phyloP scores from a whole-genome alignment of 2,888 invertebrate species.

The Pardosa pseudoannulata region DNA sequence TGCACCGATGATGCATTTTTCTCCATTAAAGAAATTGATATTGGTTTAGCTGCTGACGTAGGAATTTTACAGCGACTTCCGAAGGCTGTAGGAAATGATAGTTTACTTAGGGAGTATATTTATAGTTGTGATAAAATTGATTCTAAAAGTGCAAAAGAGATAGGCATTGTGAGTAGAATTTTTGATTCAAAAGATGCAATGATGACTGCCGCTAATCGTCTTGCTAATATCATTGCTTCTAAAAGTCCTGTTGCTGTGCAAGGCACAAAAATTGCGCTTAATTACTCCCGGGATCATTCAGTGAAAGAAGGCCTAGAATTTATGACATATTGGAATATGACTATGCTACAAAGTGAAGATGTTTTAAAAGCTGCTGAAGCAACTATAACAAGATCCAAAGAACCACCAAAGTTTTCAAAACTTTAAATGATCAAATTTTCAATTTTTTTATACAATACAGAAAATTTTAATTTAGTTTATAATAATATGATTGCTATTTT shows the following conservation, averaged over 20 bases:
- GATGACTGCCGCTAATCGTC: slow-evolving; percentile 83
- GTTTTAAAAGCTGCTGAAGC: slow-evolving; percentile 86
- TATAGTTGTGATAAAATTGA: slow-evolving; percentile 89
- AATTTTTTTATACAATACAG: too few relatives aligned
- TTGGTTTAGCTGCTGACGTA: slow-evolving; percentile 96
- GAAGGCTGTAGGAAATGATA: slow-evolving; percentile 91
- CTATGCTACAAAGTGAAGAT: slow-evolving; percentile 79
- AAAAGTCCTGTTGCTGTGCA: slow-evolving; percentile 98
- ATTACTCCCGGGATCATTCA: slow-evolving; percentile 91
- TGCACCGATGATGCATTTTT: slow-evolving; percentile 94
- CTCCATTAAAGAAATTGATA: slow-evolving; percentile 86
- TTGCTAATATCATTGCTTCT: slow-evolving; percentile 88
- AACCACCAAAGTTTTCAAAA: slow-evolving; percentile 86
- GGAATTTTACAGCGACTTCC: slow-evolving; percentile 95
- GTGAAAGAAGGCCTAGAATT: slow-evolving; percentile 92
- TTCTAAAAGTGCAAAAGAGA: slow-evolving; percentile 85
- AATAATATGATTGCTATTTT: too few relatives aligned
- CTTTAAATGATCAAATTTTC: slow-evolving; percentile 77
- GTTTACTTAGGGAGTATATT: slow-evolving; percentile 90
- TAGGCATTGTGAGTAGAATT: slow-evolving; percentile 84
- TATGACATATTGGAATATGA: slow-evolving; percentile 81
- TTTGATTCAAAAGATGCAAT: slow-evolving; percentile 85
- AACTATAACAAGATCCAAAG: slow-evolving; percentile 83
- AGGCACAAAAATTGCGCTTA: slow-evolving; percentile 88
- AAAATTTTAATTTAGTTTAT: too few relatives aligned